phyloP scores from a whole-genome alignment of 2,113 vertebrate genomes.

The Harpagus bidentatus region DNA sequence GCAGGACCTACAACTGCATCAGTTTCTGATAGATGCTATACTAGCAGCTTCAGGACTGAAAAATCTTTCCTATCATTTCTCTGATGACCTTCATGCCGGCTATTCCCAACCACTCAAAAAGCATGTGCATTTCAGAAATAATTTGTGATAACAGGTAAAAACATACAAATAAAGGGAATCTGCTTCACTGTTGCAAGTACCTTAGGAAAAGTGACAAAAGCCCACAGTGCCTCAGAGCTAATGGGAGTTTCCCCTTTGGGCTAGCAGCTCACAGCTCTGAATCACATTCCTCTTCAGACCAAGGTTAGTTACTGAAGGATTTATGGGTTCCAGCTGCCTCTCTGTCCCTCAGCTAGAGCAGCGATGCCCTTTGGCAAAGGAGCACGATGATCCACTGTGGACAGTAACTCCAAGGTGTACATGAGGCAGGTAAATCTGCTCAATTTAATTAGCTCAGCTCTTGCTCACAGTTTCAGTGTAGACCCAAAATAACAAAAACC shows the following conservation, averaged over 20 bases:
- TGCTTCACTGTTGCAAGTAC: background rate
- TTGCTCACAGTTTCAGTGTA: constrained; percentile 49
- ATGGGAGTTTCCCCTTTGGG: background rate
- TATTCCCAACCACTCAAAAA: background rate
- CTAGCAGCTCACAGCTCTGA: background rate
- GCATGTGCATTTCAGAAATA: background rate
- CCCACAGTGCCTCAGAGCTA: background rate
- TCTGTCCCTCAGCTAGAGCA: background rate
- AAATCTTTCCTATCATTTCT: background rate
- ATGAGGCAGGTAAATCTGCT: background rate
- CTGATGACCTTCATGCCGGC: background rate
- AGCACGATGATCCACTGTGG: background rate
- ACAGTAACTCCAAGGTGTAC: background rate
- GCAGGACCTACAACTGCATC: background rate
- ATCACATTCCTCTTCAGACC: background rate
- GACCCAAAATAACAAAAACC: constrained; percentile 26
- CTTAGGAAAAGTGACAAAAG: background rate
- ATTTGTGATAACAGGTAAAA: background rate
- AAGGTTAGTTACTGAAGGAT: background rate
- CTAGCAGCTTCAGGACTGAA: background rate
- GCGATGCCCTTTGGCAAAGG: background rate
- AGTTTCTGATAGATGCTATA: background rate
- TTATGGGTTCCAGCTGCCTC: background rate
- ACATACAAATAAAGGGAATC: background rate
- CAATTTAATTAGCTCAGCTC: background rate